Evolutionary conservation across 1,140 invertebrate genomes (phyloP).

Genomic region (Drosophila orosa): DNA sequence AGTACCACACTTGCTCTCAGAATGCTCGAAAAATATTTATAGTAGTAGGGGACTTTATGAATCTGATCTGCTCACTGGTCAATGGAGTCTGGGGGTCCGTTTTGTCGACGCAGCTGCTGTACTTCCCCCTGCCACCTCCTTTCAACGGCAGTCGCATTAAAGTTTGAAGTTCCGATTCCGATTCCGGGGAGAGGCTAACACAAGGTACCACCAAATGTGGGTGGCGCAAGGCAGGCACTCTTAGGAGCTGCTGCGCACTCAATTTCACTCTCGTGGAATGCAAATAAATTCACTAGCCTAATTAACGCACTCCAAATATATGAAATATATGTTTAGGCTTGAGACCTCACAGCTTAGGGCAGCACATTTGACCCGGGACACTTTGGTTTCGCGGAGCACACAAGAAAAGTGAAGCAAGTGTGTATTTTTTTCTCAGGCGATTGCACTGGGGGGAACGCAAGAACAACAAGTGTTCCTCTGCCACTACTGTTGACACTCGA

Average conservation of each 20-base stretch:
- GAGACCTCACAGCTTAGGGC: background rate
- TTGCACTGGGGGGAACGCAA: background rate
- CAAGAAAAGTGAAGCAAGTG: background rate
- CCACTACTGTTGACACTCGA: slow-evolving; percentile 4
- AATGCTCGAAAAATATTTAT: background rate
- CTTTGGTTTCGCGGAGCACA: background rate
- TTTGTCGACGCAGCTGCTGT: background rate
- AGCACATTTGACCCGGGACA: background rate
- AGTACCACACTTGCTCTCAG: background rate
- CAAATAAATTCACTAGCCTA: slow-evolving; percentile 20
- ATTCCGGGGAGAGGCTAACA: slow-evolving; percentile 19
- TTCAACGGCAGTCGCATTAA: background rate
- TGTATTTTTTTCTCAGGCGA: background rate
- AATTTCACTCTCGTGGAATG: slow-evolving; percentile 37
- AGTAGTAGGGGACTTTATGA: background rate
- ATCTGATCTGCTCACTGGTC: background rate
- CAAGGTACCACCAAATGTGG: slow-evolving; percentile 34
- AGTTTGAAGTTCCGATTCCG: slow-evolving; percentile 19
- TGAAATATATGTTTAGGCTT: background rate
- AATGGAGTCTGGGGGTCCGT: background rate
- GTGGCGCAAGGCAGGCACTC: slow-evolving; percentile 29
- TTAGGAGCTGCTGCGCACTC: slow-evolving; percentile 41
- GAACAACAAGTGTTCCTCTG: slow-evolving; percentile 39
- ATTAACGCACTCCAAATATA: slow-evolving; percentile 19
- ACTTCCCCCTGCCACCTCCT: background rate